Conservation (phyloP, 2,888 invertebrate genomes). For the Eupithecia dodoneata region DNA sequence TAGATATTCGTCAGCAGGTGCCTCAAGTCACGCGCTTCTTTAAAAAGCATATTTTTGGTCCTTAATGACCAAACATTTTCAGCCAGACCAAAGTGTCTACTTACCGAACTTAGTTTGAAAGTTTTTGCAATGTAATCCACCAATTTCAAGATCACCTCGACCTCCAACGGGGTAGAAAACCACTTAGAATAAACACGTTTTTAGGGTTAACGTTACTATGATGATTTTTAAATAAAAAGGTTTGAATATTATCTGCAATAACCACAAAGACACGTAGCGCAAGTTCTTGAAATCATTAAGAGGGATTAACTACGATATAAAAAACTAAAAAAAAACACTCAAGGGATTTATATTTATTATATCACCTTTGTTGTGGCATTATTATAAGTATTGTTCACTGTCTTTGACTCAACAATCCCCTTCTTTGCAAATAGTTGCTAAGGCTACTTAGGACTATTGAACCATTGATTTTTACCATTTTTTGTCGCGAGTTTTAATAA, state of each 20-base stretch:
- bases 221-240: not conserved
- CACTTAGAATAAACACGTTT: not conserved
- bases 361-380: conserved; percentile 17
- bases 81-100: conserved; percentile 49
- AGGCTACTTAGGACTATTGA: conserved; percentile 56
- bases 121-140: not conserved
- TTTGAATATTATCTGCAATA: not conserved
- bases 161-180: not conserved
- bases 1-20: conserved; percentile 60
- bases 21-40: conserved; percentile 63
- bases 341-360: conserved; percentile 14
- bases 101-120: not conserved
- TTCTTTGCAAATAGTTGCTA: conserved; percentile 59
- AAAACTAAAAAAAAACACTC: conserved; percentile 4
- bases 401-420: conserved; percentile 52
- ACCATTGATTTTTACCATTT: conserved; percentile 17
- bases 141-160: not conserved
- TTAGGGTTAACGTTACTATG: not conserved
- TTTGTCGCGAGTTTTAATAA: not conserved
- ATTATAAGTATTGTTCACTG: conserved; percentile 30
- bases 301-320: not conserved
- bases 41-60: conserved; percentile 14
- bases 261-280: not conserved
- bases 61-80: conserved; percentile 53
- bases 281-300: conserved; percentile 2